Conservation (phyloP, 2,797 vertebrate genomes). For the Neosilurus mollespiculum region DNA sequence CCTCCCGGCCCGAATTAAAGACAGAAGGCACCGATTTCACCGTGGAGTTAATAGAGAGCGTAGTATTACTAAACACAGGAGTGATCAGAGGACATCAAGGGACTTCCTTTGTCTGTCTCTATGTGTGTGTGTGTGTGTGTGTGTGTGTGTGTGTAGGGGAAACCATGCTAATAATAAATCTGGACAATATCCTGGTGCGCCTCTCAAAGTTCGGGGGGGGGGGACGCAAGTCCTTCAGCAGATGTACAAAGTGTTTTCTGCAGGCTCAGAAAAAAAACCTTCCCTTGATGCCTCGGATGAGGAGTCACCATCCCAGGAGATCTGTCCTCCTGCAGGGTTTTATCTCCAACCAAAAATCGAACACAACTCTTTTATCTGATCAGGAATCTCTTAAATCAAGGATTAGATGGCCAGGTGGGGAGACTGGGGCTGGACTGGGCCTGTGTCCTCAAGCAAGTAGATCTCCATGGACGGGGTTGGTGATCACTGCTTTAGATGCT, state of each 20-base stretch:
- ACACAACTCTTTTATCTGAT: no score
- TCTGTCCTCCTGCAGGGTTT: no score
- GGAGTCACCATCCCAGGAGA: no score
- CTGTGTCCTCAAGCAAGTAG: no score
- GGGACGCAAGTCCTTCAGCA: neutral
- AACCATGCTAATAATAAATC: slow-evolving; percentile 4
- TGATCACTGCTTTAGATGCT: no score
- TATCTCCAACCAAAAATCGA: no score
- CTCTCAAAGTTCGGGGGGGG: neutral
- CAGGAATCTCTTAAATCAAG: no score
- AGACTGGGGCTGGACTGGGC: no score
- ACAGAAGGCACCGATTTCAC: slow-evolving; percentile 30
- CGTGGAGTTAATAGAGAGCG: neutral
- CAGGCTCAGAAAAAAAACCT: neutral
- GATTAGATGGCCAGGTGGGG: no score
- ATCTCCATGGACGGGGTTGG: no score
- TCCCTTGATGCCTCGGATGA: neutral
- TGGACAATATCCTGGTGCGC: neutral
- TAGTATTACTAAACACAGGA: neutral
- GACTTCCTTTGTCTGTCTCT: neutral
- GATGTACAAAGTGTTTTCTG: slow-evolving; percentile 11
- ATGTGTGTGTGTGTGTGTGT: neutral
- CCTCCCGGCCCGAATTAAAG: slow-evolving; percentile 31
- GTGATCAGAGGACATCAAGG: neutral
- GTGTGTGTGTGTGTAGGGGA: neutral